A percentile compares a stretch with the other conserved stretches of the same genome.
phyloP scores from a whole-genome alignment of 1,140 invertebrate species.

The Drosophila nebulosa region DNA sequence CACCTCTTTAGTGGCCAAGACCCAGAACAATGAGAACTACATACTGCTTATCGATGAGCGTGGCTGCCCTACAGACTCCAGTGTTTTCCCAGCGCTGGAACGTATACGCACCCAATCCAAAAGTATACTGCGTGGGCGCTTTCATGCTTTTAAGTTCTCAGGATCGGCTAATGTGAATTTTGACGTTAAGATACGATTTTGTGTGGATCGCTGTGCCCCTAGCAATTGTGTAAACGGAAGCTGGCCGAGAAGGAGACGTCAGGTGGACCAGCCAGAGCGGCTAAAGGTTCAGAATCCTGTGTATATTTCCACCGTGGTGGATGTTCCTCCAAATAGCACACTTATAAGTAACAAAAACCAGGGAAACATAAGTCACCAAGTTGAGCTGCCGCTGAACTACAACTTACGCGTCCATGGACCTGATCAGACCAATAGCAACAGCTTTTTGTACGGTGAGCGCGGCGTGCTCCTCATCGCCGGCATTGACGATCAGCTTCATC shows the following conservation, averaged over 20 bases:
- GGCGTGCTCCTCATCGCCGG: conserved; percentile 82
- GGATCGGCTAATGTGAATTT: conserved; percentile 81
- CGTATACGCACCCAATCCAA: conserved; percentile 66
- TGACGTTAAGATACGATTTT: conserved; percentile 82
- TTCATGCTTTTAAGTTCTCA: conserved; percentile 83
- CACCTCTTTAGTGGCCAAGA: conserved; percentile 80
- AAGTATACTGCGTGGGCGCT: conserved; percentile 75
- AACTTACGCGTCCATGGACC: conserved; percentile 81
- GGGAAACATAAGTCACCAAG: conserved; percentile 34
- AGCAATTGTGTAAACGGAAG: conserved; percentile 54
- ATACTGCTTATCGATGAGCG: conserved; percentile 84
- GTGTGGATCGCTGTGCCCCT: conserved; percentile 73
- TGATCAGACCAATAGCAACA: conserved; percentile 74
- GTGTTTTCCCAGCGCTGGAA: conserved; percentile 81
- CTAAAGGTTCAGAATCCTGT: conserved; percentile 65
- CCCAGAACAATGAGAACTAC: conserved; percentile 80
- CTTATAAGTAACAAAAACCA: background rate
- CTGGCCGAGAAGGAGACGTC: conserved; percentile 38
- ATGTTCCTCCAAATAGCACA: conserved; percentile 30
- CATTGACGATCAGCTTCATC: conserved; percentile 75
- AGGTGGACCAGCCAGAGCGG: conserved; percentile 22
- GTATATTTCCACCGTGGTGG: conserved; percentile 69
- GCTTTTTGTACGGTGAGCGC: conserved; percentile 81
- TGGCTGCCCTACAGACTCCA: conserved; percentile 84
- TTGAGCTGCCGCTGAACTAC: conserved; percentile 81